Percentiles rank a stretch among this genome's conserved stretches.
These are phyloP conservation scores for Andrena dorsata DNA, from an alignment of 2,888 invertebrate genomes.

Conservation along the genomic window DNA sequence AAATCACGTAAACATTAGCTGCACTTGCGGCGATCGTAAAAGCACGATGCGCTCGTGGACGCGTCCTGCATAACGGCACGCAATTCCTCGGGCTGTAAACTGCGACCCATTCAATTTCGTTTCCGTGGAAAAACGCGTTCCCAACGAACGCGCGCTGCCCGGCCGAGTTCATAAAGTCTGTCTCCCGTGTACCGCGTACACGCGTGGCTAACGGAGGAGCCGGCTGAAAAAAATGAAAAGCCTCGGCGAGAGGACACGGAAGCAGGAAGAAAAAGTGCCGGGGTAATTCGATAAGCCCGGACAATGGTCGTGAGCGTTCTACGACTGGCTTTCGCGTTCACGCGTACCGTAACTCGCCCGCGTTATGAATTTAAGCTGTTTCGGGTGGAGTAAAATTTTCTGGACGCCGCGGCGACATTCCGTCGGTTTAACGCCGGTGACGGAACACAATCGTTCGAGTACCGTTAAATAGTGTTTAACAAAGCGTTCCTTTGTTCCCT, in stretches of 20 bases:
- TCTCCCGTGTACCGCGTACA: background rate
- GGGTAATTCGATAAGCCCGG: constrained; percentile 44
- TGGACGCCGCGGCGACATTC: background rate
- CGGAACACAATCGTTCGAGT: background rate
- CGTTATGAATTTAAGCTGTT: constrained; percentile 25
- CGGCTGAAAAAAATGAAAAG: constrained; percentile 18
- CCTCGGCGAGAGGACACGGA: background rate
- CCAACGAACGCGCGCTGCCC: constrained; percentile 29
- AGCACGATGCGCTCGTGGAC: constrained; percentile 3
- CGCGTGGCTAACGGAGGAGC: background rate
- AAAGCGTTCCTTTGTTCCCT: background rate
- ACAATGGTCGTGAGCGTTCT: constrained; percentile 16
- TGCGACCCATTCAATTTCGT: constrained; percentile 64
- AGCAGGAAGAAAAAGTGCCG: constrained; percentile 17
- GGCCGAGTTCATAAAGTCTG: constrained; percentile 52
- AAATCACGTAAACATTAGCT: constrained; percentile 38
- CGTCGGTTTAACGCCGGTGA: constrained; percentile 20
- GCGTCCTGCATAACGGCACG: constrained; percentile 51
- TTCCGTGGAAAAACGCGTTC: constrained; percentile 54
- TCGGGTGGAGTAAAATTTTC: constrained; percentile 20
- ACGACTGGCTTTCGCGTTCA: background rate
- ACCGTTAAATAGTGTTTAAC: background rate
- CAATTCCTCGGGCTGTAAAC: constrained; percentile 64
- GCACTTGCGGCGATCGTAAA: constrained; percentile 58
- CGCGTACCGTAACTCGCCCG: constrained; percentile 6